A percentile compares a stretch with the other conserved stretches of the same genome.
These are phyloP conservation scores for Trachelus troglodyta DNA, from an alignment of 2,888 invertebrate species.

Conservation along the genomic window DNA sequence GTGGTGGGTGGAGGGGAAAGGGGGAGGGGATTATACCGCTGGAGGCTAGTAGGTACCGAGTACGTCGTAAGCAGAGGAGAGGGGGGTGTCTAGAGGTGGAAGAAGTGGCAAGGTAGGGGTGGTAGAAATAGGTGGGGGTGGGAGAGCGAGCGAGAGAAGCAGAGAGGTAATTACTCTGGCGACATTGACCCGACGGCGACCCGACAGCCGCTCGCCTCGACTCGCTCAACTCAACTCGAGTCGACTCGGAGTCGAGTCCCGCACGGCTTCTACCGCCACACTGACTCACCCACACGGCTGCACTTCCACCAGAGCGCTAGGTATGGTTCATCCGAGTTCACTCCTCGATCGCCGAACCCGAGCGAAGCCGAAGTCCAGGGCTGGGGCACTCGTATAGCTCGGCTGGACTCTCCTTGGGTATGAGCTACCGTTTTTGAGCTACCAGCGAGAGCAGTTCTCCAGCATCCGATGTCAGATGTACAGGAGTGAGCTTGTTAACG, in stretches of 20 bases:
- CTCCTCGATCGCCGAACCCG: conserved; percentile 61
- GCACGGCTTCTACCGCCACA: conserved; percentile 19
- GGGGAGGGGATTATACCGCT: conserved; percentile 7
- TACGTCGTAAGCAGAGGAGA: conserved; percentile 3
- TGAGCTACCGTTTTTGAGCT: too few species aligned
- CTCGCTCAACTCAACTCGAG: conserved; percentile 37
- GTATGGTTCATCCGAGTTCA: conserved; percentile 62
- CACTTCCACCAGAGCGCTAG: conserved; percentile 37
- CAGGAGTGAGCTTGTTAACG: too few species aligned
- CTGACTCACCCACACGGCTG: conserved; percentile 38
- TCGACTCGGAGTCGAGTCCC: neutral
- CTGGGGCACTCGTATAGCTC: too few species aligned
- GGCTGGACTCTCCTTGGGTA: too few species aligned
- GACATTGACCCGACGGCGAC: conserved; percentile 64
- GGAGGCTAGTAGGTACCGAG: neutral
- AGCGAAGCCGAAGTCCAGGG: conserved; percentile 20
- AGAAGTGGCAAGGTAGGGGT: conserved; percentile 22
- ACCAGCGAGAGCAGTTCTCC: too few species aligned
- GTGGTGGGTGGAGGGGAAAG: neutral
- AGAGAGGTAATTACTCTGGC: conserved; percentile 61
- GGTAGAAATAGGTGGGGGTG: conserved; percentile 14
- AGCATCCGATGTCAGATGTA: too few species aligned
- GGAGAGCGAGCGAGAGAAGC: conserved; percentile 22
- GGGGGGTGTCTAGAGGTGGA: conserved; percentile 20
- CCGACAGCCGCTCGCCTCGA: conserved; percentile 51